These are phyloP conservation scores for Lepisosteus oculatus DNA, from an alignment of 2,113 vertebrate species.

Conservation along the genomic window DNA sequence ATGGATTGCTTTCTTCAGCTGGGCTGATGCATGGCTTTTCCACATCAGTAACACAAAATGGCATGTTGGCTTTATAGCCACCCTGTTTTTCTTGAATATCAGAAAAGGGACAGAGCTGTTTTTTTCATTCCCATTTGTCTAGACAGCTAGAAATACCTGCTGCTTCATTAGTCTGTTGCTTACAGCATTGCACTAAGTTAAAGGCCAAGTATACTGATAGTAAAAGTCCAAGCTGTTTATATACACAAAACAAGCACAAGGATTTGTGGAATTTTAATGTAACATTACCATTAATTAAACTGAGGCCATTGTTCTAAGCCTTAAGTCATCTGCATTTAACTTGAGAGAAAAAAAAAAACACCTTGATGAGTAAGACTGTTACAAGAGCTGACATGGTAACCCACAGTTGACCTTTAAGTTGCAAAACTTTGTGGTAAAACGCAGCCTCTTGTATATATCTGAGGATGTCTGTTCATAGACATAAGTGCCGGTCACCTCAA, in stretches of 20 bases:
- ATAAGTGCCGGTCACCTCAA: constrained; percentile 24
- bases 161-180: constrained; percentile 32
- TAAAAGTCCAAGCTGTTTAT: constrained; percentile 20
- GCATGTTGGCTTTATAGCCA: constrained; percentile 11
- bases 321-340: background rate
- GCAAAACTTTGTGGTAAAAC: constrained; percentile 55
- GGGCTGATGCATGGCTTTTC: constrained; percentile 15
- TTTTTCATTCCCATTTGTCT: constrained; percentile 20
- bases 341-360: constrained; percentile 18
- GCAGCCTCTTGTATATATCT: constrained; percentile 31
- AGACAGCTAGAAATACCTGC: constrained; percentile 30
- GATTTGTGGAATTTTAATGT: background rate
- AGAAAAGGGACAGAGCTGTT: constrained; percentile 1
- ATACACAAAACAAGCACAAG: constrained; percentile 18
- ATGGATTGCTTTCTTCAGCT: constrained; percentile 60
- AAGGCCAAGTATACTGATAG: constrained; percentile 16
- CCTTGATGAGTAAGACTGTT: constrained; percentile 44
- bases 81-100: constrained; percentile 4
- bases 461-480: constrained; percentile 15
- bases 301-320: background rate
- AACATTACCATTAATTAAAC: too few species aligned
- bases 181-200: constrained; percentile 24
- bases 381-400: constrained; percentile 60
- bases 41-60: constrained; percentile 14
- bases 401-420: constrained; percentile 54